A percentile compares a stretch with the other conserved stretches of the same genome.
phyloP scores from a whole-genome alignment of 2,797 vertebrate species.

The Acanthiza pusilla region DNA sequence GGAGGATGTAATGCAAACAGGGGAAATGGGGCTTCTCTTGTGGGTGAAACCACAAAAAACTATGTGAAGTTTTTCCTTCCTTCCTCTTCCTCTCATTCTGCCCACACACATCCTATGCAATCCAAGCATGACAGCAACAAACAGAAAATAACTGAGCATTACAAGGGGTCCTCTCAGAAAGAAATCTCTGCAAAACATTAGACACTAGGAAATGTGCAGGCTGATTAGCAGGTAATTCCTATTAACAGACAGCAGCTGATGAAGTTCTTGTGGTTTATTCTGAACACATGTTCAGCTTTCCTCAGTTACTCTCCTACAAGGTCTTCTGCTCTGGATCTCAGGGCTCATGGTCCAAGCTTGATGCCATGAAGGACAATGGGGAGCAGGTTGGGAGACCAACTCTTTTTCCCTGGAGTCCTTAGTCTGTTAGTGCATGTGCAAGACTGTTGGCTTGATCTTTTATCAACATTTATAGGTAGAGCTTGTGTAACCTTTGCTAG shows the following conservation, averaged over 20 bases:
- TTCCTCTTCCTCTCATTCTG: neutral
- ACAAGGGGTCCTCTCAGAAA: neutral
- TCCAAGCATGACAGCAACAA: neutral
- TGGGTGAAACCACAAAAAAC: slow-evolving; percentile 44
- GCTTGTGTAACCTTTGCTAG: neutral
- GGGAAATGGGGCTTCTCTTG: neutral
- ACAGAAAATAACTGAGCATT: neutral
- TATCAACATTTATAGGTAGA: neutral
- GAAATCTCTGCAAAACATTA: neutral
- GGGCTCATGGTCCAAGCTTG: neutral
- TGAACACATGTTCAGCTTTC: neutral
- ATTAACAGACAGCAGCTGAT: neutral
- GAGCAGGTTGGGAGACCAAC: neutral
- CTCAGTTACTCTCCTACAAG: neutral
- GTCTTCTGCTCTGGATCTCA: neutral
- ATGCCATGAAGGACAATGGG: neutral
- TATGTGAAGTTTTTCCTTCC: slow-evolving; percentile 17
- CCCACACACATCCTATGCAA: neutral
- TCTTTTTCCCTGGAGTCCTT: neutral
- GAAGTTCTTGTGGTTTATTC: neutral
- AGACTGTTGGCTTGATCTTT: neutral
- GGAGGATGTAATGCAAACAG: neutral
- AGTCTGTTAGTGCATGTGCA: neutral
- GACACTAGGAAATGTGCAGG: neutral
- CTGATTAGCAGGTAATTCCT: neutral